Percentiles rank a stretch among this genome's conserved stretches.
Conservation (phyloP, 2,888 invertebrate species). For the Ormyrus thymus region DNA sequence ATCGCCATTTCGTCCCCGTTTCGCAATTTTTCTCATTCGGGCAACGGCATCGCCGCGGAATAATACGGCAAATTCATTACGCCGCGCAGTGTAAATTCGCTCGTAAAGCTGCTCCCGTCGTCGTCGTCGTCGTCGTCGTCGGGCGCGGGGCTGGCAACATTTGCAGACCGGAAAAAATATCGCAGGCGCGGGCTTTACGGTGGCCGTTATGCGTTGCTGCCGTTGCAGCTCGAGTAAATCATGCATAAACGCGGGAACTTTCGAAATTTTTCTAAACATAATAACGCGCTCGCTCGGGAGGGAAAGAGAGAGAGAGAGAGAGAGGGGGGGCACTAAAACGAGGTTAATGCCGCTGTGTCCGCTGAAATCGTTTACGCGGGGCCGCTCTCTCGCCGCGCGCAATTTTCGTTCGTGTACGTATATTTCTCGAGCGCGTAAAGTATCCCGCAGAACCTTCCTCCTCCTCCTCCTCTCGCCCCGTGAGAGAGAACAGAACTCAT, state of each 20-base stretch:
- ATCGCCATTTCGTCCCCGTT: conserved; percentile 17
- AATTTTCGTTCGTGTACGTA: conserved; percentile 48
- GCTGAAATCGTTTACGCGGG: conserved; percentile 34
- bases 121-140: too few relatives aligned
- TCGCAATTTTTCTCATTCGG: conserved; percentile 2
- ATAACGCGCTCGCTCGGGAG: conserved; percentile 25
- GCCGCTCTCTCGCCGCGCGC: conserved; percentile 4
- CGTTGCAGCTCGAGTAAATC: conserved; percentile 27
- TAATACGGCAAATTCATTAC: conserved; percentile 34
- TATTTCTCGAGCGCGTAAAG: conserved; percentile 39
- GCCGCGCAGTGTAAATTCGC: conserved; percentile 26
- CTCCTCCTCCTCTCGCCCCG: not conserved
- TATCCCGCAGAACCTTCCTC: conserved; percentile 13
- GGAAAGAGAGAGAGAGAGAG: not conserved
- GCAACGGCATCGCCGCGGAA: not conserved
- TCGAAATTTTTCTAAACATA: conserved; percentile 37
- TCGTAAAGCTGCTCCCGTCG: not conserved
- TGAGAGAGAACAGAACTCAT: conserved; percentile 63
- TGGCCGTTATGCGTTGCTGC: not conserved
- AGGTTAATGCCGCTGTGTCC: conserved; percentile 38
- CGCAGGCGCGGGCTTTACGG: conserved; percentile 16
- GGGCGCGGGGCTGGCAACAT: not conserved
- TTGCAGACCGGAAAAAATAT: conserved; percentile 18
- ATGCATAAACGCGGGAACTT: conserved; percentile 31
- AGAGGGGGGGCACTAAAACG: conserved; percentile 33